These are phyloP conservation scores for Alviniconcha marisindica DNA, from an alignment of 1,140 invertebrate genomes.

Conservation along the genomic window DNA sequence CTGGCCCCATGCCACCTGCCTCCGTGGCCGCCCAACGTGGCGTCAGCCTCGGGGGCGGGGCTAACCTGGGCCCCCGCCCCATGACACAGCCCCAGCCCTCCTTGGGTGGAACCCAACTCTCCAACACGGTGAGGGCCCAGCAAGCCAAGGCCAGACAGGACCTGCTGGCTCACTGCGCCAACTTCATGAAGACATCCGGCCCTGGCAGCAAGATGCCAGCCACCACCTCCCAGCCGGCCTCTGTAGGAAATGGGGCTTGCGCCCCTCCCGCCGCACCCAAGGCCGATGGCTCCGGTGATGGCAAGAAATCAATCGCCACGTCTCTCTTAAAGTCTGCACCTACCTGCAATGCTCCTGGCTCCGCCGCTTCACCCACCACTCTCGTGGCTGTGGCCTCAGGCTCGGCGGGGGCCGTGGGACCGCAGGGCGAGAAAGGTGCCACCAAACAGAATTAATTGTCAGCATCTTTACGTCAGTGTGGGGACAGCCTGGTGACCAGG, in stretches of 20 bases:
- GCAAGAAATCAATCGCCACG: slow-evolving; percentile 18
- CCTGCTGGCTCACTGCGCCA: slow-evolving; percentile 61
- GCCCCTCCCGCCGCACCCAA: slow-evolving; percentile 14
- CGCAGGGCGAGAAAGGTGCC: not conserved
- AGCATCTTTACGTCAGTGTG: not conserved
- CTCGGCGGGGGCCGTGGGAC: not conserved
- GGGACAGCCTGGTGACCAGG: not conserved
- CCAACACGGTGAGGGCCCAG: slow-evolving; percentile 56
- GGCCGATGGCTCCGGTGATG: slow-evolving; percentile 29
- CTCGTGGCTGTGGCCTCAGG: not conserved
- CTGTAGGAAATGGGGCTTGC: not conserved
- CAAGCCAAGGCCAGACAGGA: slow-evolving; percentile 67
- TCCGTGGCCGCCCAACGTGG: not conserved
- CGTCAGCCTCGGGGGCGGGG: not conserved
- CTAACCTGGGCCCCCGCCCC: not conserved
- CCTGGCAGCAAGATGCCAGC: slow-evolving; percentile 9
- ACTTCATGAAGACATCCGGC: slow-evolving; percentile 64
- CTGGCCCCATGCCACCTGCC: not conserved
- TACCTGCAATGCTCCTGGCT: not conserved
- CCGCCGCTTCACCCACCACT: not conserved
- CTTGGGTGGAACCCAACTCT: not conserved
- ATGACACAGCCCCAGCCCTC: slow-evolving; percentile 25
- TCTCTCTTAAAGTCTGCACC: not conserved
- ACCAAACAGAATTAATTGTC: not conserved
- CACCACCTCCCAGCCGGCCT: not conserved